Evolutionary conservation across 2,888 invertebrate genomes (phyloP).

Genomic region (Onthophagus sagittarius): DNA sequence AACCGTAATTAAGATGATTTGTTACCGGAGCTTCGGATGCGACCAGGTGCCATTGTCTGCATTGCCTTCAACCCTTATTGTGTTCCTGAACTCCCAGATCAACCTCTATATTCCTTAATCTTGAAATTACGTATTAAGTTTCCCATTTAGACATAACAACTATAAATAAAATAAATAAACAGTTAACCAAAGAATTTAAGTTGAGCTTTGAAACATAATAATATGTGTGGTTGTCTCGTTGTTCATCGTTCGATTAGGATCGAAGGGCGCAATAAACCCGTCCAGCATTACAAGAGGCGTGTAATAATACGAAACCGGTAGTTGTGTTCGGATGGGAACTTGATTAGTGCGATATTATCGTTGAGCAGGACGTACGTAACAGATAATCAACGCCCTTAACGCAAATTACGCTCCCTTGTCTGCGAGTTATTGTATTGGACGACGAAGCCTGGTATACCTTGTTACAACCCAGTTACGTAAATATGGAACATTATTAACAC

Average conservation of each 20-base stretch:
- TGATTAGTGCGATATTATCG: not conserved
- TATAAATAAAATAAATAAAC: not conserved
- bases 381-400: not conserved
- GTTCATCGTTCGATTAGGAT: not conserved
- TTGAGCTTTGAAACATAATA: no score
- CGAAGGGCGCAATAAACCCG: not conserved
- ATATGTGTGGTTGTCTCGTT: not conserved
- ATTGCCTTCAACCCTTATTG: constrained; percentile 33
- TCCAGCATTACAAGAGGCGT: not conserved
- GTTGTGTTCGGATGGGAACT: not conserved
- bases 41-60: constrained; percentile 40
- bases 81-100: constrained; percentile 5
- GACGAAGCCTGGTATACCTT: not conserved
- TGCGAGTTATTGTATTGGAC: not conserved
- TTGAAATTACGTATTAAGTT: constrained; percentile 10
- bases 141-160: not conserved
- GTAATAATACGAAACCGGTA: not conserved
- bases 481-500: not conserved
- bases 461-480: not conserved
- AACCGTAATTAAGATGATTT: constrained; percentile 42
- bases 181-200: no score
- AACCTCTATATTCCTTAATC: constrained; percentile 13
- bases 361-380: not conserved
- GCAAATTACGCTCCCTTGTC: not conserved
- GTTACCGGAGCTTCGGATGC: constrained; percentile 29